Evolutionary conservation across 2,113 vertebrate species (phyloP).

Genomic region (Brienomyrus longianalis): DNA sequence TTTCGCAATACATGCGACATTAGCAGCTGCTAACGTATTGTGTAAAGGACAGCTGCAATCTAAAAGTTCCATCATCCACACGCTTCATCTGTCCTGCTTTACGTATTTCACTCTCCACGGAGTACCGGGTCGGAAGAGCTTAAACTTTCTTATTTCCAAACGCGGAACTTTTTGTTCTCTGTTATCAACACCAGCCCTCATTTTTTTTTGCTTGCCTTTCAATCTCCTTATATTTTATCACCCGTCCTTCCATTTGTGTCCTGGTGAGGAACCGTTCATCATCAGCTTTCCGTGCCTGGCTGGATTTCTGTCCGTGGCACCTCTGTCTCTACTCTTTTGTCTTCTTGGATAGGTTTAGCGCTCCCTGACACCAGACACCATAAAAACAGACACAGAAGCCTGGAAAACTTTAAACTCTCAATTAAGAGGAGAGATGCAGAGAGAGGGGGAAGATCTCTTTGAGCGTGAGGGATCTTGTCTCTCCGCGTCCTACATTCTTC

Average conservation of each 20-base stretch:
- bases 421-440: not conserved
- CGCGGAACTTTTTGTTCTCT: not conserved
- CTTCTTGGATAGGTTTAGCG: not conserved
- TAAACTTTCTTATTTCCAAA: not conserved
- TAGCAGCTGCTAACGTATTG: not conserved
- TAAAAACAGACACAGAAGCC: not conserved
- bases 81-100: not conserved
- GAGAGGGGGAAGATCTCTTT: not conserved
- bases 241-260: not conserved
- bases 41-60: not conserved
- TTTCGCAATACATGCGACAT: not conserved
- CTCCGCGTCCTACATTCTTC: not conserved
- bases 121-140: not conserved
- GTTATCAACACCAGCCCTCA: not conserved
- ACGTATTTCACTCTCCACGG: not conserved
- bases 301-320: not conserved
- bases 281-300: constrained; percentile 4
- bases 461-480: not conserved
- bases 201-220: not conserved
- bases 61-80: not conserved
- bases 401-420: not conserved
- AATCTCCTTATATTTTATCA: constrained; percentile 8
- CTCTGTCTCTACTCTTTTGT: not conserved
- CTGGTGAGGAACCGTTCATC: constrained; percentile 10
- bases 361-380: not conserved